Conservation (phyloP, 2,797 vertebrate genomes). For the Acridotheres tristis region DNA sequence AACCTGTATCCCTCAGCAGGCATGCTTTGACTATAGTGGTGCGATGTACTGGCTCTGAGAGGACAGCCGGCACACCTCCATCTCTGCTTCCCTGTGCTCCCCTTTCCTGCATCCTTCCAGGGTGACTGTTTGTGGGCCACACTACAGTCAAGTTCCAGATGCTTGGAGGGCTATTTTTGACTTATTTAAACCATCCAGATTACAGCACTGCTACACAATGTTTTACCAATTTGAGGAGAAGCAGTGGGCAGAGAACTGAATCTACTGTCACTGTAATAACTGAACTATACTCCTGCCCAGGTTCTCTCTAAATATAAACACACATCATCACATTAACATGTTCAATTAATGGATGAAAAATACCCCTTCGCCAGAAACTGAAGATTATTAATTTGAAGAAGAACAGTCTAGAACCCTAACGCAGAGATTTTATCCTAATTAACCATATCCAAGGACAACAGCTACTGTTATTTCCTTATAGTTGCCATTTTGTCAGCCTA, state of each 20-base stretch:
- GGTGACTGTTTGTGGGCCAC: background rate
- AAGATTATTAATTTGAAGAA: background rate
- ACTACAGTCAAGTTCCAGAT: background rate
- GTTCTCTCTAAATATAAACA: background rate
- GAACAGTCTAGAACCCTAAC: background rate
- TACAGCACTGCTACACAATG: background rate
- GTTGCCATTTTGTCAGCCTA: background rate
- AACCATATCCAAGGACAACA: background rate
- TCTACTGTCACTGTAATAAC: background rate
- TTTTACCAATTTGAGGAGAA: background rate
- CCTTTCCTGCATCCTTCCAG: rapidly evolving
- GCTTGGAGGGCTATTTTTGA: background rate
- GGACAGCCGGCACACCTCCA: background rate
- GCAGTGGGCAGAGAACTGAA: background rate
- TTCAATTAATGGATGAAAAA: background rate
- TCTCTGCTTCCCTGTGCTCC: background rate
- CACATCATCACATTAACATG: background rate
- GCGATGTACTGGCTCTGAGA: background rate
- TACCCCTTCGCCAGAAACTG: background rate
- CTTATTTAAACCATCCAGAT: background rate
- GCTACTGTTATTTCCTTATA: background rate
- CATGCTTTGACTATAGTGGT: background rate
- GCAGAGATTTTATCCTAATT: background rate
- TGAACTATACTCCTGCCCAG: background rate
- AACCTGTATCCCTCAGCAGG: background rate